Conservation (phyloP, 1,140 invertebrate species). For the Brachystomella parvula region DNA sequence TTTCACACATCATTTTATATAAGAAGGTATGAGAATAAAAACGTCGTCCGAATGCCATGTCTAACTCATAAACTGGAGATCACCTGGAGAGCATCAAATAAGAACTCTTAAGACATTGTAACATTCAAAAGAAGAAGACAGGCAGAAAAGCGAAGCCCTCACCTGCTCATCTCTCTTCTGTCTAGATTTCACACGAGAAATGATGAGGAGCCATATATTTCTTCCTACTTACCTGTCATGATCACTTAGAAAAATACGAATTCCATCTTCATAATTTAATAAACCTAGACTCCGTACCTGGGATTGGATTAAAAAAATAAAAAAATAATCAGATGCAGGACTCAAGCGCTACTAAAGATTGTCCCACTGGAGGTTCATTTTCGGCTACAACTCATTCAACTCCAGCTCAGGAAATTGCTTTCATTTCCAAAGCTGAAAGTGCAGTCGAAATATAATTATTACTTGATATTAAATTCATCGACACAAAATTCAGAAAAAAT, state of each 20-base stretch:
- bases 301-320: neutral
- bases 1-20: neutral
- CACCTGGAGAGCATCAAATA: neutral
- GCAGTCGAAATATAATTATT: no score
- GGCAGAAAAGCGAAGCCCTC: no score
- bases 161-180: neutral
- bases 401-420: no score
- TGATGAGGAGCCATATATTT: slow-evolving; percentile 2
- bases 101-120: neutral
- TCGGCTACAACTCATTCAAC: no score
- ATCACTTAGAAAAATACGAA: neutral
- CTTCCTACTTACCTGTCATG: neutral
- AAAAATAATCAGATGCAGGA: neutral
- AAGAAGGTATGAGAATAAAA: neutral
- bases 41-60: neutral
- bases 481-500: no score
- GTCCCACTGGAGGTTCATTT: no score
- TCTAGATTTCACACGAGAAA: neutral
- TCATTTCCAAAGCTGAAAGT: no score
- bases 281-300: neutral
- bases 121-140: neutral
- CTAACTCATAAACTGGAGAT: neutral
- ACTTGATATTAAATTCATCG: no score
- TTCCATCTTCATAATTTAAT: slow-evolving; percentile 5
- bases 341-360: neutral